Evolutionary conservation across 1,140 invertebrate species (phyloP).

Genomic region (Macrobrachium nipponense): DNA sequence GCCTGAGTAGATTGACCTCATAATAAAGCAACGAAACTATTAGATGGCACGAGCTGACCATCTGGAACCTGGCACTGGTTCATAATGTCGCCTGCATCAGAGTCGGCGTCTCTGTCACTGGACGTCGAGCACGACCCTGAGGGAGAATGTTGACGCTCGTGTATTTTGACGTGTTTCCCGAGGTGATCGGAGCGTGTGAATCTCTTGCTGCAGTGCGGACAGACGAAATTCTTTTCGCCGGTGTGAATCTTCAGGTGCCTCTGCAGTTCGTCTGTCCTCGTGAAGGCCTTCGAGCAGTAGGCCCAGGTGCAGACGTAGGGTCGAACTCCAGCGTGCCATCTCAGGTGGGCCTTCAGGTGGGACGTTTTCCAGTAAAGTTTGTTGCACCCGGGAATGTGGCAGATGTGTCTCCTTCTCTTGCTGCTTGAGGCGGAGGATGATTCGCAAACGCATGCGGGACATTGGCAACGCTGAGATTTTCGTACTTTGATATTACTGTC

Average conservation of each 20-base stretch:
- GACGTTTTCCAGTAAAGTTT: conserved; percentile 94
- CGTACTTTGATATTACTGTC: conserved; percentile 6
- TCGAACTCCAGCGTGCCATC: conserved; percentile 90
- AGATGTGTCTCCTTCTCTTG: conserved; percentile 87
- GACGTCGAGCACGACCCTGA: too few relatives aligned
- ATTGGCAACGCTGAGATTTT: conserved; percentile 38
- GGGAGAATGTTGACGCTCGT: neutral
- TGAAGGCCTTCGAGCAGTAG: conserved; percentile 84
- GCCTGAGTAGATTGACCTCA: too few relatives aligned
- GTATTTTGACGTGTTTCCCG: conserved; percentile 25
- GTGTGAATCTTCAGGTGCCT: conserved; percentile 27
- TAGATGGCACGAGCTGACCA: too few relatives aligned
- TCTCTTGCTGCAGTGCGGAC: conserved; percentile 5
- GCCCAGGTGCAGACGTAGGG: conserved; percentile 93
- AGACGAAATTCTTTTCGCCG: conserved; percentile 37
- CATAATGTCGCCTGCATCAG: too few relatives aligned
- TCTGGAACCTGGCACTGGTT: too few relatives aligned
- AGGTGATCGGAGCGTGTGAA: conserved; percentile 45
- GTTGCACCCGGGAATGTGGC: conserved; percentile 75
- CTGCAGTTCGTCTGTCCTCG: conserved; percentile 44
- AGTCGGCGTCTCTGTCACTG: too few relatives aligned
- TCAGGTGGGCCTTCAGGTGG: conserved; percentile 88
- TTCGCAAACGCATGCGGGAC: conserved; percentile 33
- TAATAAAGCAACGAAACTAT: too few relatives aligned
- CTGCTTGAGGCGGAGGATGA: neutral